Percentiles rank a stretch among this genome's conserved stretches.
These are phyloP conservation scores for Macropodus opercularis DNA, from an alignment of 2,797 vertebrate species.

Conservation along the genomic window DNA sequence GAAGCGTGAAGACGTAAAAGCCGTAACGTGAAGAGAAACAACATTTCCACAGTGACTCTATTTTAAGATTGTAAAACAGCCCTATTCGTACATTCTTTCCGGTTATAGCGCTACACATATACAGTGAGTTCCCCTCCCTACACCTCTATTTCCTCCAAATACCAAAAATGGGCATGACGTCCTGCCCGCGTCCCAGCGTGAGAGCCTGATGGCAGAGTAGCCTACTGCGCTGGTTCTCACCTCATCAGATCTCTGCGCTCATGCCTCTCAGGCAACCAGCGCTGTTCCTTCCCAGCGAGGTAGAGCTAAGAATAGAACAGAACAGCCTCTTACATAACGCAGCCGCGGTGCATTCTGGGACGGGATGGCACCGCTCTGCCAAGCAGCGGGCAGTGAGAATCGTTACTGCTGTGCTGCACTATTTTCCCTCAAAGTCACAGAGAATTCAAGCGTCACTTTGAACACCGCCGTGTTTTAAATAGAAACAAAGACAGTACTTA, in stretches of 20 bases:
- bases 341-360: constrained; percentile 78
- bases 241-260: constrained; percentile 74
- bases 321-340: constrained; percentile 84
- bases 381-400: constrained; percentile 50
- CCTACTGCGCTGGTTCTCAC: constrained; percentile 62
- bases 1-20: constrained; percentile 46
- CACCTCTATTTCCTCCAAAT: constrained; percentile 59
- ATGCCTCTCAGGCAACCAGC: constrained; percentile 73
- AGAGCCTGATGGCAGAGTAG: constrained; percentile 61
- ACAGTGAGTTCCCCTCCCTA: constrained; percentile 27
- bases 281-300: constrained; percentile 76
- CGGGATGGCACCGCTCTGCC: constrained; percentile 67
- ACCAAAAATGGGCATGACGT: constrained; percentile 69
- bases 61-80: constrained; percentile 41
- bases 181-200: constrained; percentile 59
- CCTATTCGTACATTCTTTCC: constrained; percentile 48
- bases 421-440: constrained; percentile 29
- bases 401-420: constrained; percentile 46
- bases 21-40: too few species aligned
- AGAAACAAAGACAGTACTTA: not conserved
- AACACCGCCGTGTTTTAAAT: not conserved
- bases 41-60: constrained; percentile 24
- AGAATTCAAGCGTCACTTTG: not conserved
- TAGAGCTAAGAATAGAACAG: constrained; percentile 83
- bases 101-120: constrained; percentile 33